A percentile compares a stretch with the other conserved stretches of the same genome.
Conservation (phyloP, 2,797 vertebrate genomes). For the Microctenopoma stevenorrisi region DNA sequence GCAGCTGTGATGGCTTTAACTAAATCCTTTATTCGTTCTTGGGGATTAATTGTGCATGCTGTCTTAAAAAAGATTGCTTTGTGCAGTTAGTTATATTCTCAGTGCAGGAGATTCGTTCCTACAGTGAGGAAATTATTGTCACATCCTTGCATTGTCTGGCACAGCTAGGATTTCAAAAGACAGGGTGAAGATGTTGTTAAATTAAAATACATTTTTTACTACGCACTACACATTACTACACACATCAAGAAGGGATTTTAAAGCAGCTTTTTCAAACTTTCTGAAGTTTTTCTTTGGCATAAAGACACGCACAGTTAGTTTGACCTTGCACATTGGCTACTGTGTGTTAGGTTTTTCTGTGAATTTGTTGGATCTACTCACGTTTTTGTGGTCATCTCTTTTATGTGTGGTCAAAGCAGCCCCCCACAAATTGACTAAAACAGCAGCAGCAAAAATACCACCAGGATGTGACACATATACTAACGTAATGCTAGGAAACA, state of each 20-base stretch:
- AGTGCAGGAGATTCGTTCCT: conserved; percentile 22
- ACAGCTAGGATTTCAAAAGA: conserved; percentile 7
- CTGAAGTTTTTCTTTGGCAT: too few species aligned
- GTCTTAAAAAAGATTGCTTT: conserved; percentile 48
- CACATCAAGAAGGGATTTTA: not conserved
- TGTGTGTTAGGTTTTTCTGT: not conserved
- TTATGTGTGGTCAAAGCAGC: conserved; percentile 3
- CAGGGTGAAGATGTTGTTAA: not conserved
- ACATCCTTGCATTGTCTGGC: conserved; percentile 2
- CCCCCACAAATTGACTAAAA: conserved; percentile 15
- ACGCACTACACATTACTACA: not conserved
- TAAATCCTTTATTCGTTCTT: conserved; percentile 58
- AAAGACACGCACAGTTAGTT: too few species aligned
- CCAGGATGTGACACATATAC: not conserved
- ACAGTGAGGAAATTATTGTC: conserved; percentile 4
- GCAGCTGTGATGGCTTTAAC: conserved; percentile 58
- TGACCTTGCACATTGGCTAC: too few species aligned
- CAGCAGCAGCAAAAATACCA: not conserved
- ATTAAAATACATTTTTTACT: not conserved
- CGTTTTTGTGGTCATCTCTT: conserved; percentile 7
- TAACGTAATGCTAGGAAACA: conserved; percentile 2
- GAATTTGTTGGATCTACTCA: not conserved
- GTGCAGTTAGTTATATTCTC: conserved; percentile 41
- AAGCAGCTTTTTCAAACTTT: too few species aligned
- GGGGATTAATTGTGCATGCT: conserved; percentile 59